These are phyloP conservation scores for Lethocerus indicus DNA, from an alignment of 1,140 invertebrate genomes.

Conservation along the genomic window DNA sequence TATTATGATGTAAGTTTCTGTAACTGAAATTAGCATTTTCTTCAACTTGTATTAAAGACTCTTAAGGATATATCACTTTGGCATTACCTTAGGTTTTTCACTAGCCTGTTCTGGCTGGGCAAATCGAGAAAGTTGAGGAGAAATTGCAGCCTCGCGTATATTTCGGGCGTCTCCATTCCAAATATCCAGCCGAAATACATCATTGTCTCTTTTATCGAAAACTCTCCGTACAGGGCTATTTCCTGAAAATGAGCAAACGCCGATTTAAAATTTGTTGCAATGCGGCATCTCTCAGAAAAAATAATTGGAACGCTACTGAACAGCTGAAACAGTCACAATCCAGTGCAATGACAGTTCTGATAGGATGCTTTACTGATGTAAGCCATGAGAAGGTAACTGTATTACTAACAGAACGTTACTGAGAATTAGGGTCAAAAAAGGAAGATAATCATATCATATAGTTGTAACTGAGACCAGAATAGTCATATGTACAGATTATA, in stretches of 20 bases:
- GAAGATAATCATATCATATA: neutral
- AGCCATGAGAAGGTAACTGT: no score
- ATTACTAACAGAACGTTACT: neutral
- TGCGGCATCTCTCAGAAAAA: no score
- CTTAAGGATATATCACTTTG: neutral
- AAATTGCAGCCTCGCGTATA: slow-evolving; percentile 64
- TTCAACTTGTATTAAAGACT: no score
- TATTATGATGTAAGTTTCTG: no score
- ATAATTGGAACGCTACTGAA: no score
- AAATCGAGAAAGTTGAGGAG: slow-evolving; percentile 47
- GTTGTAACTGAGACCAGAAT: no score
- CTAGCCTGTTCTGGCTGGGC: slow-evolving; percentile 38
- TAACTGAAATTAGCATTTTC: no score
- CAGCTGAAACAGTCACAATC: no score
- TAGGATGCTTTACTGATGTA: no score
- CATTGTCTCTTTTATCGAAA: slow-evolving; percentile 78
- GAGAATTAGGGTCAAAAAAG: neutral
- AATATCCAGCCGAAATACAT: slow-evolving; percentile 82
- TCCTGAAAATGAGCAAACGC: slow-evolving; percentile 37
- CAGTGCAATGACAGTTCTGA: no score
- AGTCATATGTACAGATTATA: no score
- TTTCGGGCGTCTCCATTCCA: slow-evolving; percentile 52
- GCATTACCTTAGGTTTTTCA: slow-evolving; percentile 58
- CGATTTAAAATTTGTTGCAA: neutral
- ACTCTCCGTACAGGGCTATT: slow-evolving; percentile 77